These are phyloP conservation scores for Paradoxurus hermaphroditus DNA, from an alignment of 2,113 vertebrate species.

Conservation along the genomic window DNA sequence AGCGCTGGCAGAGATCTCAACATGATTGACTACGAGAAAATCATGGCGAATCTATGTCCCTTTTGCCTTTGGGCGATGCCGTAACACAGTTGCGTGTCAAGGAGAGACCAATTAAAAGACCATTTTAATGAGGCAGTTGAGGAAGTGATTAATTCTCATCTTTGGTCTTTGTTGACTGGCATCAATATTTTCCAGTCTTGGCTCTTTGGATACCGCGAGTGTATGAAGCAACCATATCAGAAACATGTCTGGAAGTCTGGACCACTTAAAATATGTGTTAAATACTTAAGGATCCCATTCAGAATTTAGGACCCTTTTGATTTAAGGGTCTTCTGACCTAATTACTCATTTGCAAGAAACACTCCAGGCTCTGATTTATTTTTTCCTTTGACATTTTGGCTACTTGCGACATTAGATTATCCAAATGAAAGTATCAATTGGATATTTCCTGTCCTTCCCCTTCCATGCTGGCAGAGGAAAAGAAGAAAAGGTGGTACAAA, in stretches of 20 bases:
- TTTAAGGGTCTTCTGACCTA: neutral
- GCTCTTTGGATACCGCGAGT: neutral
- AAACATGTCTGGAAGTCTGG: neutral
- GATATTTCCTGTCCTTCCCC: neutral
- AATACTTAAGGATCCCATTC: neutral
- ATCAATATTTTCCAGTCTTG: neutral
- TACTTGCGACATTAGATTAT: neutral
- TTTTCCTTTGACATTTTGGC: neutral
- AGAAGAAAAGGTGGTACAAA: neutral
- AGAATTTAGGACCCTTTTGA: neutral
- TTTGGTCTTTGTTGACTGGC: neutral
- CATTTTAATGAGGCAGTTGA: neutral
- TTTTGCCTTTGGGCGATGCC: neutral
- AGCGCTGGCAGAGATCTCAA: neutral
- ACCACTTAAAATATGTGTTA: neutral
- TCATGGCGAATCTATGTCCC: neutral
- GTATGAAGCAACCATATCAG: neutral
- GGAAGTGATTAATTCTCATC: neutral
- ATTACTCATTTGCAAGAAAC: neutral
- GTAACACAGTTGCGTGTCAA: neutral
- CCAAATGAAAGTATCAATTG: neutral
- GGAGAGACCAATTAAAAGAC: neutral
- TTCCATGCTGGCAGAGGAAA: neutral
- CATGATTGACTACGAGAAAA: neutral
- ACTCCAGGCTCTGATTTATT: neutral